These are phyloP conservation scores for Mesochorus sp. DNA, from an alignment of 2,888 invertebrate species.

Conservation along the genomic window DNA sequence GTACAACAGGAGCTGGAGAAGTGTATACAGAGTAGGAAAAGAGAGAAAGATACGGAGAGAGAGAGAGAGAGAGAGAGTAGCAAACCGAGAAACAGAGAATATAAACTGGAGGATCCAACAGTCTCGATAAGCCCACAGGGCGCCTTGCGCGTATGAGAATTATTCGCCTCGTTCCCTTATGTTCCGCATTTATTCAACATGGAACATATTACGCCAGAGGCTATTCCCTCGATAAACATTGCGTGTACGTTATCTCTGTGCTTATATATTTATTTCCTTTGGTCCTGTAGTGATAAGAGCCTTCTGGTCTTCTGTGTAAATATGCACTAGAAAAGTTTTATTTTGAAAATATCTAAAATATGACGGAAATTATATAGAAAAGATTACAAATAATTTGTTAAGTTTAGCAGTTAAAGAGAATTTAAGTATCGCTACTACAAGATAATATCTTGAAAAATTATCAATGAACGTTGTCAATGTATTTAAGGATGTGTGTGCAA, in stretches of 20 bases:
- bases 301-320: no score
- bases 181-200: neutral
- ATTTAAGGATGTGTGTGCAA: no score
- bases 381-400: no score
- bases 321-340: no score
- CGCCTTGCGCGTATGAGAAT: constrained; percentile 26
- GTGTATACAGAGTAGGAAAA: neutral
- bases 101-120: constrained; percentile 1
- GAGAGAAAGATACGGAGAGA: neutral
- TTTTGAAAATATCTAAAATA: no score
- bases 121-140: constrained; percentile 45
- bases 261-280: neutral
- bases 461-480: no score
- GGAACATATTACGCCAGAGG: neutral
- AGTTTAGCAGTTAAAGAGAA: no score
- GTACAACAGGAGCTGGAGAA: neutral
- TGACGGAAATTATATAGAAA: no score
- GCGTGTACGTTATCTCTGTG: neutral
- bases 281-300: neutral
- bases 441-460: no score
- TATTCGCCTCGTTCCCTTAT: constrained; percentile 26
- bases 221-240: constrained; percentile 35
- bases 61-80: neutral
- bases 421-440: no score
- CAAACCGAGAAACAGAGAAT: constrained; percentile 23